phyloP scores from a whole-genome alignment of 1,140 invertebrate genomes.

The Drosophila melanogaster region DNA sequence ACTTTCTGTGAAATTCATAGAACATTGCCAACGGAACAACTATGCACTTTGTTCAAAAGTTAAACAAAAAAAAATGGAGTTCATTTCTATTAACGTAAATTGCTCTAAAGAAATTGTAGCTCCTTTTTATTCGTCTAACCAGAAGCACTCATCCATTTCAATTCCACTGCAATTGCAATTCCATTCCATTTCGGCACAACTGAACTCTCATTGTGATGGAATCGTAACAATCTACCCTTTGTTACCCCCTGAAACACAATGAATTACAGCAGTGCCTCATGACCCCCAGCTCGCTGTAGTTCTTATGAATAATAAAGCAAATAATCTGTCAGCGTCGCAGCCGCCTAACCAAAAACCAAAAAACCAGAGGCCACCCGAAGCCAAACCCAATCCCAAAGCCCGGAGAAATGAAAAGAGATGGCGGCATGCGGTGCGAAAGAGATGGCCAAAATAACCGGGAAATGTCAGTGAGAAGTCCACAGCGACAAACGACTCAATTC shows the following conservation, averaged over 20 bases:
- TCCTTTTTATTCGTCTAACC: background rate
- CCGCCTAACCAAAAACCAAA: conserved; percentile 57
- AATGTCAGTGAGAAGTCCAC: conserved; percentile 42
- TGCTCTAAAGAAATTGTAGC: too few relatives aligned
- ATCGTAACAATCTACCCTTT: conserved; percentile 45
- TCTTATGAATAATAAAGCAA: conserved; percentile 83
- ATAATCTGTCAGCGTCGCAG: conserved; percentile 82
- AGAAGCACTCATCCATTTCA: conserved; percentile 12
- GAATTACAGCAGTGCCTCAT: conserved; percentile 43
- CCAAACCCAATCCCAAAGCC: conserved; percentile 29
- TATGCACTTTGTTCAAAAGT: too few relatives aligned
- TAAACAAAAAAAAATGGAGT: too few relatives aligned
- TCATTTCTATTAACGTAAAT: background rate
- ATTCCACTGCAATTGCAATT: conserved; percentile 21
- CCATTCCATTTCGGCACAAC: conserved; percentile 9
- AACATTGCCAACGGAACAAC: too few relatives aligned
- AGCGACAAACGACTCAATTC: conserved; percentile 77
- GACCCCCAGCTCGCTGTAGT: conserved; percentile 42
- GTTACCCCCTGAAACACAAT: conserved; percentile 48
- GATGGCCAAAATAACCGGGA: conserved; percentile 14
- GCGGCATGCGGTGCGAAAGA: background rate
- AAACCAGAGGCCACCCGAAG: conserved; percentile 42
- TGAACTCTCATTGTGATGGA: conserved; percentile 24
- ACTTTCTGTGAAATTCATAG: too few relatives aligned
- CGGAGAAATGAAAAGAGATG: conserved; percentile 8